Conservation (phyloP, 1,140 invertebrate species). For the Bicyclus anynana region DNA sequence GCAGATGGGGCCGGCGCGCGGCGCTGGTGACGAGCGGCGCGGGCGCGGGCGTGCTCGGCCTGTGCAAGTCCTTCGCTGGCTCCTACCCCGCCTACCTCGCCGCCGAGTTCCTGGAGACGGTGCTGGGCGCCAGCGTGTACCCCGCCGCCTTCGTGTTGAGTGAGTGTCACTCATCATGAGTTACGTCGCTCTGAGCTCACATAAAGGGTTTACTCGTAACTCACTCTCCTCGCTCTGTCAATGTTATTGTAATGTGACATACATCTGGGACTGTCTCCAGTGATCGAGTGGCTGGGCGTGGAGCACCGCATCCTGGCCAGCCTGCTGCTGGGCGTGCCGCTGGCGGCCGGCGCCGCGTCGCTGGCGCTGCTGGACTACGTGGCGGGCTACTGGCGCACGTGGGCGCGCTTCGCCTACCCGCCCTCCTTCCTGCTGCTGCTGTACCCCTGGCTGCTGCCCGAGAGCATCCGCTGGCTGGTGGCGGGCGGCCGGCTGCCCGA, state of each 20-base stretch:
- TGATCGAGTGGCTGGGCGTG: slow-evolving; percentile 87
- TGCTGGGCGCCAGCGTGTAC: slow-evolving; percentile 72
- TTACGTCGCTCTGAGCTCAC: too few species aligned
- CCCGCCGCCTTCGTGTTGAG: slow-evolving; percentile 63
- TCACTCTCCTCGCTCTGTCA: too few species aligned
- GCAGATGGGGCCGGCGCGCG: slow-evolving; percentile 79
- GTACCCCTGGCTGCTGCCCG: slow-evolving; percentile 82
- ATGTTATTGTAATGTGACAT: too few species aligned
- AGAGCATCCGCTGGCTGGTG: slow-evolving; percentile 87
- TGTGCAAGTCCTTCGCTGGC: slow-evolving; percentile 81
- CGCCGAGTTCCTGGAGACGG: slow-evolving; percentile 82
- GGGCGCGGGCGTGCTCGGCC: slow-evolving; percentile 78
- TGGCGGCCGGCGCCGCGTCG: slow-evolving; percentile 82
- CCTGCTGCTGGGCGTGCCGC: slow-evolving; percentile 82
- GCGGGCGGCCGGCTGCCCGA: slow-evolving; percentile 82
- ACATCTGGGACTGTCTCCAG: slow-evolving; percentile 62
- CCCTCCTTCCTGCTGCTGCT: slow-evolving; percentile 82
- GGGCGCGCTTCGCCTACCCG: slow-evolving; percentile 83
- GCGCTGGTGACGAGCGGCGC: slow-evolving; percentile 79
- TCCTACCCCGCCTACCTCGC: slow-evolving; percentile 80
- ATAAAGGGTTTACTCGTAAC: too few species aligned
- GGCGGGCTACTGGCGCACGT: slow-evolving; percentile 83
- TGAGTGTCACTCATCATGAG: too few species aligned
- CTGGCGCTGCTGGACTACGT: slow-evolving; percentile 83
- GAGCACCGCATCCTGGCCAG: slow-evolving; percentile 85